These are phyloP conservation scores for Hypomecis punctinalis DNA, from an alignment of 2,888 invertebrate genomes.

Conservation along the genomic window DNA sequence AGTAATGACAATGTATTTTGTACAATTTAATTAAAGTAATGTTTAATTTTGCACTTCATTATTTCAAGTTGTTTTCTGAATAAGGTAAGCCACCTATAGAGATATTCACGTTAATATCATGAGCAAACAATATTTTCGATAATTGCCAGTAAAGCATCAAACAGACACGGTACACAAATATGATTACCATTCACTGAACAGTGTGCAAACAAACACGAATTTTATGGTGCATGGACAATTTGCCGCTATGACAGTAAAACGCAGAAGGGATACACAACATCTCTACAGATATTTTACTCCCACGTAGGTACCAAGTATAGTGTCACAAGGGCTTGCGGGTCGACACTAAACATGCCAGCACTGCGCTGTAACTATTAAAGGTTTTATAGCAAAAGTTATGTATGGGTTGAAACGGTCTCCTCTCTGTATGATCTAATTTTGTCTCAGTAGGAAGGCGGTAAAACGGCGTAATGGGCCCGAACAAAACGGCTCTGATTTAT, in stretches of 20 bases:
- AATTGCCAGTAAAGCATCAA: too few relatives aligned
- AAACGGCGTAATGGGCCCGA: constrained; percentile 78
- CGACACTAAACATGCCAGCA: constrained; percentile 58
- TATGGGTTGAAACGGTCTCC: constrained; percentile 66
- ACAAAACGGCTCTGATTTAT: constrained; percentile 80
- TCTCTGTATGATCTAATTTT: constrained; percentile 79
- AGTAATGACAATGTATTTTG: too few relatives aligned
- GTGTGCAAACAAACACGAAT: too few relatives aligned
- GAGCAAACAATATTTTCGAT: too few relatives aligned
- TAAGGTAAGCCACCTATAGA: too few relatives aligned
- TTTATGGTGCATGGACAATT: background rate
- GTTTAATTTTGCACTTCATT: too few relatives aligned
- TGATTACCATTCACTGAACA: too few relatives aligned
- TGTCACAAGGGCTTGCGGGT: constrained; percentile 44
- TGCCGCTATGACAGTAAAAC: background rate
- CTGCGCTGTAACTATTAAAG: constrained; percentile 69
- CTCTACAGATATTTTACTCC: constrained; percentile 15
- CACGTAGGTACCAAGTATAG: constrained; percentile 43
- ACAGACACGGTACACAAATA: too few relatives aligned
- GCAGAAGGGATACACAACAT: too few relatives aligned
- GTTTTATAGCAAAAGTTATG: constrained; percentile 75
- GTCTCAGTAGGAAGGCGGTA: constrained; percentile 79
- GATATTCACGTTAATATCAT: too few relatives aligned
- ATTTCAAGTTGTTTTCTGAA: too few relatives aligned
- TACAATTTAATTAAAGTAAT: too few relatives aligned